Conservation (phyloP, 2,797 vertebrate species). For the Esox masquinongy region DNA sequence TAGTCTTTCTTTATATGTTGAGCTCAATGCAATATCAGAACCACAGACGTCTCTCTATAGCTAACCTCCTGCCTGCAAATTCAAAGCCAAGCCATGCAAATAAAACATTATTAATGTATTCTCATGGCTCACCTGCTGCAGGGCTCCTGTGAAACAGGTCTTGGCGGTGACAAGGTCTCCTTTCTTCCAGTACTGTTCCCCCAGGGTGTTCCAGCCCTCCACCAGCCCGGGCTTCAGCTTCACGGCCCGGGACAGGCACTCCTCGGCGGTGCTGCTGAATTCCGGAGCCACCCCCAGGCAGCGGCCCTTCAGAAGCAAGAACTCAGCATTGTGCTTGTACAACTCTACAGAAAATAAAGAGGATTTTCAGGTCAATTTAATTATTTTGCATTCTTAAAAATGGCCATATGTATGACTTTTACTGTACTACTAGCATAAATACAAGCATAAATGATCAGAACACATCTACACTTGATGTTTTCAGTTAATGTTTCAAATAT, state of each 20-base stretch:
- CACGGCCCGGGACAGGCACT: constrained; percentile 84
- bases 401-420: no score
- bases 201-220: constrained; percentile 90
- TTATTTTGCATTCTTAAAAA: not conserved
- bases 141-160: constrained; percentile 88
- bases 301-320: constrained; percentile 83
- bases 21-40: no score
- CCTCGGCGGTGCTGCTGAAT: constrained; percentile 79
- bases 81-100: not conserved
- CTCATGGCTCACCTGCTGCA: constrained; percentile 77
- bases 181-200: constrained; percentile 94
- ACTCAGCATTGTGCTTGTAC: constrained; percentile 76
- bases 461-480: no score
- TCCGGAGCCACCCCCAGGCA: constrained; percentile 81
- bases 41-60: not conserved
- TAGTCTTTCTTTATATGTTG: no score
- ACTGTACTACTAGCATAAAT: no score
- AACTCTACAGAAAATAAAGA: constrained; percentile 61
- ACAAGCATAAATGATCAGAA: no score
- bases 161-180: constrained; percentile 83
- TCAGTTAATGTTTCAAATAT: no score
- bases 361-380: not conserved
- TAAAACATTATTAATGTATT: not conserved
- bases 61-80: not conserved
- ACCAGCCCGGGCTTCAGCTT: constrained; percentile 87